phyloP scores from a whole-genome alignment of 30 jellyfish, hydroid and myxozoan species.

The Hydractinia echinata region DNA sequence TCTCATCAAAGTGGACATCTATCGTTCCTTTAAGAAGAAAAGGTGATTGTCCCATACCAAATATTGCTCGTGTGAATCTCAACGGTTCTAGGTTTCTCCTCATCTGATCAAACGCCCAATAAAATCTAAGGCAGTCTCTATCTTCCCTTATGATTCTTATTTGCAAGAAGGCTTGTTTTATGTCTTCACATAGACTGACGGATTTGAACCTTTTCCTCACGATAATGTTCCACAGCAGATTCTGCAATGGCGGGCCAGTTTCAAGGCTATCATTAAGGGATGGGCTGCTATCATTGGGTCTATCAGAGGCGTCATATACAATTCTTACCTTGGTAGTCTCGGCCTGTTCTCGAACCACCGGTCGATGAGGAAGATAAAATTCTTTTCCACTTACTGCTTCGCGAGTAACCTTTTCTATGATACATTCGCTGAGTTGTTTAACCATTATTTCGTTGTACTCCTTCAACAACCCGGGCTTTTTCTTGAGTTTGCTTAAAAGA shows the following conservation, averaged over 20 bases:
- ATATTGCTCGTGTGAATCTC: constrained; percentile 50
- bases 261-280: constrained; percentile 68
- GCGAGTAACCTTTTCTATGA: constrained; percentile 57
- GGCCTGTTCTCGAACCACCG: constrained; percentile 55
- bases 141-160: constrained; percentile 37
- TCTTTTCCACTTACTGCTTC: constrained; percentile 36
- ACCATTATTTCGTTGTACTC: constrained; percentile 30
- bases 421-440: constrained; percentile 30
- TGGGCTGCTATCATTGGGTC: constrained; percentile 30
- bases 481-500: too few relatives aligned
- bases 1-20: constrained; percentile 39
- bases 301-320: constrained; percentile 59
- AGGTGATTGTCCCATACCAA: constrained; percentile 48
- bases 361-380: constrained; percentile 59
- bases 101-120: constrained; percentile 33
- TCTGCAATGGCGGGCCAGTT: constrained; percentile 68
- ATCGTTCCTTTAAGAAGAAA: constrained; percentile 48
- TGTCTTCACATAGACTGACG: constrained; percentile 50
- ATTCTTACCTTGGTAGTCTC: constrained; percentile 56
- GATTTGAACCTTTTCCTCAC: constrained; percentile 47
- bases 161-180: constrained; percentile 69
- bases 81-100: constrained; percentile 30
- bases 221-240: constrained; percentile 39
- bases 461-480: constrained; percentile 34
- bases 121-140: neutral